Evolutionary conservation across 2,113 vertebrate genomes (phyloP), one percentile per base, ranked within the genome.

Genomic region (Pica pica): DNA sequence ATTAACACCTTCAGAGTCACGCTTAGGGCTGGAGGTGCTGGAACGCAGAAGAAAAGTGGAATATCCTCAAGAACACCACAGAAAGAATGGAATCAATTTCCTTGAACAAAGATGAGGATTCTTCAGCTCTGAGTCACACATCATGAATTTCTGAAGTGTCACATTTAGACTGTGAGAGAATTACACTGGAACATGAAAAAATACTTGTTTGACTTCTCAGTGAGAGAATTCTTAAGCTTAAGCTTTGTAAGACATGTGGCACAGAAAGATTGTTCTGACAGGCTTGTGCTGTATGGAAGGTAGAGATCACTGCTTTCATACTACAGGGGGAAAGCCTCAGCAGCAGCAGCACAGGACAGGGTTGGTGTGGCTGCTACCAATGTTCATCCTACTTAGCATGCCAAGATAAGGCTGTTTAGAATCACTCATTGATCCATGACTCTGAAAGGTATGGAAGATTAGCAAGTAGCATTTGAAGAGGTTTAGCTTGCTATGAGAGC

Each of bases 1-100:
- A 71, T 78, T 94, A 94, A 55, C 74, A 83, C 91, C 78, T 95
- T 61, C 57, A 69, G 89, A 91, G 39, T 85, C 75, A 63, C 11
- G 13, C 41, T 76, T 57, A 82, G 26, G 53, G 41, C 64, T 87
- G 89, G 41, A 93, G 89, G 89, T 37, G 0, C 52, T 88, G 90
- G 44, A 50, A 91, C 73, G 50, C 33, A 91, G 73, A 84, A 67
- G 16, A 95, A 77, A 37, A 83, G 31, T 52, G 39, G 50, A 85
- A 94, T 95, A 77, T 59, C 42, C 50, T 87, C 70, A 83, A 74
- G 63, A 89, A 80, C 64, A 77, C 63, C 63, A 61, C 55, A 52
- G 63, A 75, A 93, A 87, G 73, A 93, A 92, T 83, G 78, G 90
- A 92, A 91, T 88, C 55, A 74, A 91, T 95, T 97, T 95, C 86